Evolutionary conservation across 1,140 invertebrate genomes (phyloP).

Genomic region (Sitophilus oryzae): DNA sequence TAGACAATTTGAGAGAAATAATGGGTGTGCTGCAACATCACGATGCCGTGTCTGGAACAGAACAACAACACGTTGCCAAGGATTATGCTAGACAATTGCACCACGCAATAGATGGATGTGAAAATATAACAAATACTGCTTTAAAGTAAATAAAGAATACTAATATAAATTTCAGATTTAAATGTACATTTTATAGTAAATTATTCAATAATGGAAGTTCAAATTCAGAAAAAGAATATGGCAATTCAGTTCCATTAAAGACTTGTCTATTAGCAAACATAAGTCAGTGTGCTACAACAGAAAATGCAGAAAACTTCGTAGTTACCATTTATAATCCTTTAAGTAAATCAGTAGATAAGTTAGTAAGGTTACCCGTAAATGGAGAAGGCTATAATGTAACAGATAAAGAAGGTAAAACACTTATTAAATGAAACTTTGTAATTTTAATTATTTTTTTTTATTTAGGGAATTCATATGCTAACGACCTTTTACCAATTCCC

Average conservation of each 20-base stretch:
- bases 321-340: conserved; percentile 78
- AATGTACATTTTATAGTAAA: too few species aligned
- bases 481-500: conserved; percentile 8
- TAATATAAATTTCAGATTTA: conserved; percentile 5
- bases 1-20: conserved; percentile 44
- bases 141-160: conserved; percentile 28
- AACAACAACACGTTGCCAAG: conserved; percentile 64
- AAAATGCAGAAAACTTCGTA: conserved; percentile 54
- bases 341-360: conserved; percentile 55
- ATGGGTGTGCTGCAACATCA: conserved; percentile 68
- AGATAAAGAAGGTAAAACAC: conserved; percentile 50
- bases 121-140: conserved; percentile 43
- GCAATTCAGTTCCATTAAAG: too few species aligned
- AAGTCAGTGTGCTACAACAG: conserved; percentile 55
- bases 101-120: conserved; percentile 52
- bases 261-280: conserved; percentile 48
- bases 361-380: conserved; percentile 68
- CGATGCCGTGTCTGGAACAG: conserved; percentile 61
- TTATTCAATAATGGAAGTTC: too few species aligned
- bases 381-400: conserved; percentile 54
- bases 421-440: conserved; percentile 7
- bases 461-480: conserved; percentile 44
- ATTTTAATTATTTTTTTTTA: not conserved
- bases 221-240: too few species aligned
- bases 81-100: conserved; percentile 65